Conservation (phyloP, 2,888 invertebrate species). For the Netelia virgata region DNA sequence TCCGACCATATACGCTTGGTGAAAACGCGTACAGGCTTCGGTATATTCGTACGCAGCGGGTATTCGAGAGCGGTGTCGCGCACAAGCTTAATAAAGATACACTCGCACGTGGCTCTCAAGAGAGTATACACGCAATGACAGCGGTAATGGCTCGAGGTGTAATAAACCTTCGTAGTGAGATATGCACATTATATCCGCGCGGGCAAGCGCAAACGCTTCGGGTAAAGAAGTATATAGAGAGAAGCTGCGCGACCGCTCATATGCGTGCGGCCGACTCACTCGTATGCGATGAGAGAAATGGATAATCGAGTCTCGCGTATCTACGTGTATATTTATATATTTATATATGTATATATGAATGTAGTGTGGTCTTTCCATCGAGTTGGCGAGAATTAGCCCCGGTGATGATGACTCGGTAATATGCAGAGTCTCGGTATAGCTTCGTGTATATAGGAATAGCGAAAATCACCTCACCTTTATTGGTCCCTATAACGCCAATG, state of each 20-base stretch:
- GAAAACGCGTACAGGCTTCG: constrained; percentile 12
- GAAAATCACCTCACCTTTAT: not conserved
- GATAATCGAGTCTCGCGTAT: constrained; percentile 64
- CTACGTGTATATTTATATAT: constrained; percentile 15
- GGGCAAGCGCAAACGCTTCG: constrained; percentile 62
- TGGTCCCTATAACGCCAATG: constrained; percentile 10
- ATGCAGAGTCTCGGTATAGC: constrained; percentile 66
- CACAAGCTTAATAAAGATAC: constrained; percentile 75
- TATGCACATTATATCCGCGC: constrained; percentile 74
- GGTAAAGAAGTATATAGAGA: constrained; percentile 53
- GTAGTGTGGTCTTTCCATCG: constrained; percentile 27
- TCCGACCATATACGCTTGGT: not conserved
- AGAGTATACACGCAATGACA: constrained; percentile 72
- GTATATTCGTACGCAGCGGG: constrained; percentile 35
- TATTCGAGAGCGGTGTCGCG: constrained; percentile 47
- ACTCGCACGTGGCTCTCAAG: constrained; percentile 70
- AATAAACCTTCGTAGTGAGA: constrained; percentile 77
- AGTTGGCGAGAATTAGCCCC: constrained; percentile 71
- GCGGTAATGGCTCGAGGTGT: constrained; percentile 74
- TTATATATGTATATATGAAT: constrained; percentile 38
- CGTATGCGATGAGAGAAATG: constrained; percentile 67
- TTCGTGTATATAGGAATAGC: constrained; percentile 40
- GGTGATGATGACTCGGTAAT: constrained; percentile 71
- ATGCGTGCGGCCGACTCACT: constrained; percentile 40
- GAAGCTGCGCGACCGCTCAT: constrained; percentile 40